A percentile compares a stretch with the other conserved stretches of the same genome.
phyloP scores from a whole-genome alignment of 2,888 invertebrate species.

The Hydropsyche betteni region DNA sequence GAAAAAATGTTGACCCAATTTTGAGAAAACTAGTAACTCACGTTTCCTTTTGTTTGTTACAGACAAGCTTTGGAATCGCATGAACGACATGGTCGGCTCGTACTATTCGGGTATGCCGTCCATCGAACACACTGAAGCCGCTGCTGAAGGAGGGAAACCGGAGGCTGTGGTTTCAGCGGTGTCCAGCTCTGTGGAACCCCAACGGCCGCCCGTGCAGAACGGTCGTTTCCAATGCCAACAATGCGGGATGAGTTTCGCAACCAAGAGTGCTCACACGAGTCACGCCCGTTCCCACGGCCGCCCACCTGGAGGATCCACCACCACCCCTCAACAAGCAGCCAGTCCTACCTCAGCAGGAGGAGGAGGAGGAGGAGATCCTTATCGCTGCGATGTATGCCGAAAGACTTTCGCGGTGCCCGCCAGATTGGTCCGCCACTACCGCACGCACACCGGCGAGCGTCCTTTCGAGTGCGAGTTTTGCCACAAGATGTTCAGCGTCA shows the following conservation, averaged over 20 bases:
- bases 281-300: constrained; percentile 72
- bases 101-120: constrained; percentile 57
- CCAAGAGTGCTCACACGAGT: constrained; percentile 79
- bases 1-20: not conserved
- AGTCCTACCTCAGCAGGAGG: constrained; percentile 46
- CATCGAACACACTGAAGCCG: constrained; percentile 44
- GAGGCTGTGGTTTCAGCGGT: constrained; percentile 33
- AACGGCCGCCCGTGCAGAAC: constrained; percentile 21
- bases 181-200: not conserved
- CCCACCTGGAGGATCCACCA: constrained; percentile 46
- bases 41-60: constrained; percentile 55
- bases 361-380: constrained; percentile 69
- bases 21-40: no score
- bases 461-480: constrained; percentile 93
- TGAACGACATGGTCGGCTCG: constrained; percentile 66
- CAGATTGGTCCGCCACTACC: constrained; percentile 82
- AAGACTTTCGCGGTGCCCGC: constrained; percentile 93
- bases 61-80: constrained; percentile 61
- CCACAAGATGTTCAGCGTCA: constrained; percentile 91
- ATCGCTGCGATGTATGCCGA: constrained; percentile 88
- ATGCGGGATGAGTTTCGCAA: constrained; percentile 78
- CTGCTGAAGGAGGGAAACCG: constrained; percentile 60
- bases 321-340: constrained; percentile 58
- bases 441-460: constrained; percentile 90
- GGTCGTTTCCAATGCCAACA: constrained; percentile 71